Conservation (phyloP, 1,140 invertebrate species). For the Apis laboriosa region DNA sequence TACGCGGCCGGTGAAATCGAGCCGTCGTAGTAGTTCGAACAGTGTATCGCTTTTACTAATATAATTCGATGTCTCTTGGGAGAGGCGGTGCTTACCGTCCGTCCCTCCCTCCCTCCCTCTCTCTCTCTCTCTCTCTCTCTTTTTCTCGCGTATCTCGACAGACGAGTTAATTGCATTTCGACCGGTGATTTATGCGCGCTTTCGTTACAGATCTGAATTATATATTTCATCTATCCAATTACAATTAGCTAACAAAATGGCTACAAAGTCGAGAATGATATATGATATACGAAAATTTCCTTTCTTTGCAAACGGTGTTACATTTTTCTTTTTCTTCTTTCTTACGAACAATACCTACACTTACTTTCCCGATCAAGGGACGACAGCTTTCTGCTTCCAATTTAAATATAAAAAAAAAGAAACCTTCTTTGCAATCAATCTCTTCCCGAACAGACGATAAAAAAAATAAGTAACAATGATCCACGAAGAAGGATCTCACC, state of each 20-base stretch:
- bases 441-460: too few relatives aligned
- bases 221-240: slow-evolving; percentile 32
- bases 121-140: background rate
- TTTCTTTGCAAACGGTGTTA: background rate
- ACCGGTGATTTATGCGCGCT: slow-evolving; percentile 13
- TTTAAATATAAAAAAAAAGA: too few relatives aligned
- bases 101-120: too few relatives aligned
- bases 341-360: too few relatives aligned
- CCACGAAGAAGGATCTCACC: too few relatives aligned
- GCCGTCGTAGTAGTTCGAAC: too few relatives aligned
- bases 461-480: too few relatives aligned
- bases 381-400: too few relatives aligned
- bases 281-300: background rate
- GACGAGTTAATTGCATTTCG: slow-evolving; percentile 29
- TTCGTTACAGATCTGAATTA: background rate
- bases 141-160: slow-evolving; percentile 1
- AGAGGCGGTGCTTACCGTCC: background rate
- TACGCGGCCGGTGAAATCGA: slow-evolving; percentile 57
- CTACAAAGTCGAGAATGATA: background rate
- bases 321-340: background rate
- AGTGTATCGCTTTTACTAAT: slow-evolving; percentile 19
- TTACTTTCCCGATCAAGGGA: too few relatives aligned
- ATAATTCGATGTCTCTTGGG: slow-evolving; percentile 36
- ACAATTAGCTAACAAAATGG: background rate
- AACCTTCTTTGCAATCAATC: too few relatives aligned